These are phyloP conservation scores for Eulemur albifrons DNA, from an alignment of 2,797 vertebrate genomes.

Conservation along the genomic window DNA sequence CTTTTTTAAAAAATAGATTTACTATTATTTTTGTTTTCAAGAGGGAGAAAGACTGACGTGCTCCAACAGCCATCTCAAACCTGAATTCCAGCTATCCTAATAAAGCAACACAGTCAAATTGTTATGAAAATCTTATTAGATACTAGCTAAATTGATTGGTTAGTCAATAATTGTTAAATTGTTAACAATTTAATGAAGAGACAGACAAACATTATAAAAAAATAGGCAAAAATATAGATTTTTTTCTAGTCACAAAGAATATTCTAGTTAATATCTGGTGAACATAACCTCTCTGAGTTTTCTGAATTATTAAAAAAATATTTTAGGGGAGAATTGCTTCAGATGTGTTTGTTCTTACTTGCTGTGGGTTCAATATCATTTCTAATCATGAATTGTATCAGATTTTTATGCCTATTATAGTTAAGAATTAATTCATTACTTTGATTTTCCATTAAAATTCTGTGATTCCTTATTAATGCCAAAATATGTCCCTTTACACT, in stretches of 20 bases:
- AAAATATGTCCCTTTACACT: constrained; percentile 26
- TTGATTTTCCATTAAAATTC: constrained; percentile 63
- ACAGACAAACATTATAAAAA: neutral
- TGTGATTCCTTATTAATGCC: constrained; percentile 38
- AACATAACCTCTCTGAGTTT: neutral
- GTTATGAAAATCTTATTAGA: neutral
- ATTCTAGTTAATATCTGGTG: constrained; percentile 16
- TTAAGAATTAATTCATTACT: constrained; percentile 53
- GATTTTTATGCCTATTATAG: neutral
- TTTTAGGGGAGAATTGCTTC: neutral
- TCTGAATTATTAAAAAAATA: neutral
- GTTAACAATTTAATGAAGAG: neutral
- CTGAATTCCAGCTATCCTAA: neutral
- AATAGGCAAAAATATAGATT: neutral
- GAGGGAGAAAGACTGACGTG: neutral
- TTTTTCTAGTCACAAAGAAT: neutral
- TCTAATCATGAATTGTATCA: constrained; percentile 14
- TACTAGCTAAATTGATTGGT: neutral
- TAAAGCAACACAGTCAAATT: neutral
- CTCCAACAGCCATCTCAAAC: neutral
- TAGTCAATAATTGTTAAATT: neutral
- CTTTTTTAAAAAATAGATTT: neutral
- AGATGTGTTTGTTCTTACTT: neutral
- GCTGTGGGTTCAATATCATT: neutral
- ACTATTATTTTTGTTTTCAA: neutral